Base-by-base conservation (phyloP, 2,888 invertebrate genomes). In the Netelia virgata region DNA sequence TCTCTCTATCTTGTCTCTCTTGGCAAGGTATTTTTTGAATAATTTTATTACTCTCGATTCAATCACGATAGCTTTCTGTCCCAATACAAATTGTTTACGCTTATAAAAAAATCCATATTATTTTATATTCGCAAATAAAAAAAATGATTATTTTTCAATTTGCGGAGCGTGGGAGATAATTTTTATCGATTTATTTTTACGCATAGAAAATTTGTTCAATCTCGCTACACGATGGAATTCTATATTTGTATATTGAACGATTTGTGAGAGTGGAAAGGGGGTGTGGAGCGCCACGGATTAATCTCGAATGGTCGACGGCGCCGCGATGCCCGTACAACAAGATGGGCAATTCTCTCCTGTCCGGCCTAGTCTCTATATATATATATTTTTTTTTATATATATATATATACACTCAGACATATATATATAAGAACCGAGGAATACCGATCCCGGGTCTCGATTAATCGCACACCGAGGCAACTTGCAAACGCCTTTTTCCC, bases 381-480 rank as follows among this genome's bases (percentile, higher is more conserved):
- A 57, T 57, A 57, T 57, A 57, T 18, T 57, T 9, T 18, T 16
- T 8, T 8, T 20, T 57, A 20, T 57, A 9, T n/a, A n/a, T n/a
- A n/a, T n/a, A n/a, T n/a, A n/a, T n/a, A n/a, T n/a, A n/a, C n/a
- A n/a, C n/a, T n/a, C n/a, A n/a, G n/a, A n/a, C n/a, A n/a, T n/a
- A n/a, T n/a, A n/a, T n/a, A n/a, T 18, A 57, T 57, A 68, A 6
- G 20, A 14, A 76, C 64, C 66, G 57, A 57, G 76, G 57, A 68
- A 70, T 78, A 69, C 50, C 69, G 69, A 69, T 78, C n/a, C 18
- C 69, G 36, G 63, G 69, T 53, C 61, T 78, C 77, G 77, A 78
- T 78, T 78, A 78, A 78, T 78, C 77, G 61, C 77, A 69, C 69
- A 36, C 69, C 28, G 61, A 63, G 59, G 59, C 77, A 70, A 70